These are phyloP conservation scores for Cordilura impudica DNA, from an alignment of 2,888 invertebrate genomes.

Conservation along the genomic window DNA sequence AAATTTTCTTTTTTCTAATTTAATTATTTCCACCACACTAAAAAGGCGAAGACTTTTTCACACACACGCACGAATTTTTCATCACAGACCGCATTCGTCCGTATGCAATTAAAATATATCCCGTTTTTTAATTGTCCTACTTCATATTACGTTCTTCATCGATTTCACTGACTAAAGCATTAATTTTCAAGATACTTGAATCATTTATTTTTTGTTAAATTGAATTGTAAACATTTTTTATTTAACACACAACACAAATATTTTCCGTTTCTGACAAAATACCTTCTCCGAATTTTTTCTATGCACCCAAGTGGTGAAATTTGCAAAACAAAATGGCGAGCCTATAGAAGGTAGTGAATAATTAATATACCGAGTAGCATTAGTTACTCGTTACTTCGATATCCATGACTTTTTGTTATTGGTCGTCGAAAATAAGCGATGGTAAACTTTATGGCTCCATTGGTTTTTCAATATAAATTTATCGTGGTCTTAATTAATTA, in stretches of 20 bases:
- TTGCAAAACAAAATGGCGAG: conserved; percentile 66
- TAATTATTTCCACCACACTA: conserved; percentile 68
- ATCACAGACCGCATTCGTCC: conserved; percentile 46
- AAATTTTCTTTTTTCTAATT: conserved; percentile 38
- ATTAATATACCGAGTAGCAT: not conserved
- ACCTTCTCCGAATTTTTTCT: conserved; percentile 63
- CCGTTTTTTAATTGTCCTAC: conserved; percentile 36
- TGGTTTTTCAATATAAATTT: no score
- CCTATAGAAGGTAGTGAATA: conserved; percentile 45
- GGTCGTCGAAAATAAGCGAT: not conserved
- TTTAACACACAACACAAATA: conserved; percentile 47
- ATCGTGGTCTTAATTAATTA: no score
- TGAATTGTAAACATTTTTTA: conserved; percentile 26
- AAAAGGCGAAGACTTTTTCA: conserved; percentile 66
- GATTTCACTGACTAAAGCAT: not conserved
- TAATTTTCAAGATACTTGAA: not conserved
- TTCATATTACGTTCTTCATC: conserved; percentile 46
- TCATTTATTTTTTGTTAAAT: conserved; percentile 33
- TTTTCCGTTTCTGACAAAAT: conserved; percentile 44
- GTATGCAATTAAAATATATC: conserved; percentile 49
- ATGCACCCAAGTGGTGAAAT: conserved; percentile 65
- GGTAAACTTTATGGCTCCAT: not conserved
- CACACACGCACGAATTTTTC: conserved; percentile 49
- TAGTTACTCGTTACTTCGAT: conserved; percentile 14
- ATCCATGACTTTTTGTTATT: not conserved